phyloP scores from a whole-genome alignment of 2,888 invertebrate genomes.

The Julus scanicus region DNA sequence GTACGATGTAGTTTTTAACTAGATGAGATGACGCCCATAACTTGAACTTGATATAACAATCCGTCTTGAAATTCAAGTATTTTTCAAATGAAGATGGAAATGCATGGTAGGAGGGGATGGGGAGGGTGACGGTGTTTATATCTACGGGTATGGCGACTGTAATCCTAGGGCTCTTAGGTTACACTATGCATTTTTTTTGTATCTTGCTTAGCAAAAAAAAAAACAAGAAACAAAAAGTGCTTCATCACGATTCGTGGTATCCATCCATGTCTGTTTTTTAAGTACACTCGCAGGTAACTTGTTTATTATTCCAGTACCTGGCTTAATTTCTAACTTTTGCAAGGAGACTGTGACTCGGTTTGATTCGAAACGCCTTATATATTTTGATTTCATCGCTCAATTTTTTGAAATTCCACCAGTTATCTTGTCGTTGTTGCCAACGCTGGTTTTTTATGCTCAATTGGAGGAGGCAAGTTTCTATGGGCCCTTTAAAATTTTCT shows the following conservation, averaged over 20 bases:
- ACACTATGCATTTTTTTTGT: background rate
- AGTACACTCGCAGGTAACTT: constrained; percentile 33
- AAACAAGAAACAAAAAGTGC: constrained; percentile 14
- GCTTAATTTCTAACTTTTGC: background rate
- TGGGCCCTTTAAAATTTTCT: constrained; percentile 11
- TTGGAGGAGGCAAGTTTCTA: background rate
- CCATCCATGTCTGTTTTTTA: constrained; percentile 25
- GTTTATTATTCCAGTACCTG: background rate
- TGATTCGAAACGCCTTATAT: background rate
- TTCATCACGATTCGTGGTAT: constrained; percentile 33
- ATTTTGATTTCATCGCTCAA: constrained; percentile 23
- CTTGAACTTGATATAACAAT: constrained; percentile 9
- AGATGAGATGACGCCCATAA: constrained; percentile 33
- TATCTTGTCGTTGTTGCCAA: background rate
- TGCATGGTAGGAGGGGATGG: constrained; percentile 25
- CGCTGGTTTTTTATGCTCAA: background rate
- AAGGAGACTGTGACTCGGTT: background rate
- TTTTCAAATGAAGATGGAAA: constrained; percentile 31
- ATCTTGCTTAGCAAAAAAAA: background rate
- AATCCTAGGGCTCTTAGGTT: constrained; percentile 33
- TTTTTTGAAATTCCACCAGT: constrained; percentile 3
- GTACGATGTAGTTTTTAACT: constrained; percentile 15
- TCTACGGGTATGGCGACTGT: constrained; percentile 22
- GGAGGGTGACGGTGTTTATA: constrained; percentile 33
- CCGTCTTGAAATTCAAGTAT: constrained; percentile 33